Base-by-base conservation (phyloP, 2,797 vertebrate genomes). In the Dromococcyx pavoninus region DNA sequence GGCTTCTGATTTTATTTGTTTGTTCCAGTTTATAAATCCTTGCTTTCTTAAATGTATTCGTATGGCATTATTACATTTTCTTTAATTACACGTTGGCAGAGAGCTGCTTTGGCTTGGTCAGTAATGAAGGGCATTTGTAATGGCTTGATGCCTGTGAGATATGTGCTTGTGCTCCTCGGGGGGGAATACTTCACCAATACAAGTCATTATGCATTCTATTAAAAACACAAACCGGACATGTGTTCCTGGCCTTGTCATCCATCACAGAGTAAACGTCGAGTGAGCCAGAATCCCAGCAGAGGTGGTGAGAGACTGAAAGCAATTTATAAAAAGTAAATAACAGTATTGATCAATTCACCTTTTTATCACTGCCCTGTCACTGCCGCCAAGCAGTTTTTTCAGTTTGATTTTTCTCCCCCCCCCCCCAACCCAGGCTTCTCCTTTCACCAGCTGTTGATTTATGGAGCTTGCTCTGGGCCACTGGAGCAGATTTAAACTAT, bases 271-370 rank as follows among this genome's bases (percentile, higher is more conserved):
- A 96, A 97, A 95, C 35, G 25, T 93, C 14, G 4, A 92, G 78
- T 2, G 30, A 91, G 61, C 87, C 89, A 89, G 78, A 90, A 46
- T 95, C 94, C 92, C 94, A 91, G 85, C 69, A 93, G 96, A 94
- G 83, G 67, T 66, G 64, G 76, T 2, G 8, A 78, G 83, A 94
- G 80, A 84, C 79, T 91, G 90, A 95, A 94, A 92, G 90, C 87
- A 91, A 96, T 96, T 96, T 96, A 96, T 96, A 94, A 96, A 94
- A 96, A 95, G 91, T 92, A 93, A 97, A 97, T 95, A 96, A 95
- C 77, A 71, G 64, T 95, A 97, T 97, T 86, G 94, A 96, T 96
- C 94, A 93, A 51, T 58, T 94, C 93, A 79, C 89, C 71, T 93
- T 95, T 94, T 97, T 94, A 93, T 95, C 95, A 91, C 91, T 89